These are phyloP conservation scores for Pithys albifrons DNA, from an alignment of 2,113 vertebrate species.

Conservation along the genomic window DNA sequence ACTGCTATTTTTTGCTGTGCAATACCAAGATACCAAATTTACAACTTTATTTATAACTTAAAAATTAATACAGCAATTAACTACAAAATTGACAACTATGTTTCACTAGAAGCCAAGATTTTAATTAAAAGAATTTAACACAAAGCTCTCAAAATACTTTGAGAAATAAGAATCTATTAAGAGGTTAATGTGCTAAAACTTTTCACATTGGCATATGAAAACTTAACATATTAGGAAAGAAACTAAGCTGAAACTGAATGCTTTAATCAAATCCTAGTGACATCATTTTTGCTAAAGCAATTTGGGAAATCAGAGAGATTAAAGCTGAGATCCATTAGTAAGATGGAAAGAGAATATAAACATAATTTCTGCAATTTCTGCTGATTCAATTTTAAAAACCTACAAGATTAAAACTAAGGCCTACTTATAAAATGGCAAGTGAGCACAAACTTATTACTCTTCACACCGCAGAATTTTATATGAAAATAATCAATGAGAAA, in stretches of 20 bases:
- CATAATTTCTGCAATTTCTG: constrained; percentile 29
- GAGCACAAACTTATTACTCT: neutral
- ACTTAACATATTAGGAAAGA: neutral
- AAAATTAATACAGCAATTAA: neutral
- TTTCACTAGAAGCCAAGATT: neutral
- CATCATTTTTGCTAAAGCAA: constrained; percentile 12
- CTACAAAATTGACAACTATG: neutral
- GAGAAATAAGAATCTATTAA: neutral
- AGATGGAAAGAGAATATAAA: constrained; percentile 7
- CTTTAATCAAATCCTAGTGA: constrained; percentile 32
- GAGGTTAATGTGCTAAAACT: neutral
- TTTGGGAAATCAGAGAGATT: constrained; percentile 35
- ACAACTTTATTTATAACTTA: neutral
- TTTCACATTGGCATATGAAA: neutral
- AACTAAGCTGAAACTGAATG: neutral
- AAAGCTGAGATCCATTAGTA: constrained; percentile 39
- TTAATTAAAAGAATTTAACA: neutral
- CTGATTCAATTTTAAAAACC: constrained; percentile 40
- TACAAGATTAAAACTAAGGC: constrained; percentile 37
- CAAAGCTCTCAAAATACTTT: neutral
- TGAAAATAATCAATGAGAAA: constrained; percentile 21
- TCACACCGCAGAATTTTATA: neutral
- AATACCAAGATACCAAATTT: neutral
- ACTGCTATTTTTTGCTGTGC: neutral
- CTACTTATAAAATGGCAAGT: neutral